Conservation (phyloP, 2,888 invertebrate species). For the Gymnocheta viridis region DNA sequence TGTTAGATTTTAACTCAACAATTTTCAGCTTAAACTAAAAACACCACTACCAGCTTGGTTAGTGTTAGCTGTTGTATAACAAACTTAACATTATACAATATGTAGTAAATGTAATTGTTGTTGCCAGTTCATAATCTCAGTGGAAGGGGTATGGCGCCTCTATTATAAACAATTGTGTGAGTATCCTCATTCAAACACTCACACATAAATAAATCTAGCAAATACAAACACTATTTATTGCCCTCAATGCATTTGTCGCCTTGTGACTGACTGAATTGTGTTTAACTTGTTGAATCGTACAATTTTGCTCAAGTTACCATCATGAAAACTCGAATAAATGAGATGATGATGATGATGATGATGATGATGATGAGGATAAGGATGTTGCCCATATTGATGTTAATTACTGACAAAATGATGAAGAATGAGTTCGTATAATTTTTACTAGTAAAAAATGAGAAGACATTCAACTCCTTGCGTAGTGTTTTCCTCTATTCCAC, state of each 20-base stretch:
- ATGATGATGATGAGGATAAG: conserved; percentile 15
- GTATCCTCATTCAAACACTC: neutral
- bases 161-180: neutral
- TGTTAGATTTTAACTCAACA: neutral
- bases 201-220: neutral
- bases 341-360: neutral
- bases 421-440: conserved; percentile 14
- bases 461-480: conserved; percentile 34
- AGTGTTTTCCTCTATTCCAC: neutral
- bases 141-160: neutral
- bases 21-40: neutral
- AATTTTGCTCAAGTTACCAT: conserved; percentile 44
- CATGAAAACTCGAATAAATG: conserved; percentile 14
- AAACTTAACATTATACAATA: conserved; percentile 8
- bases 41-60: too few relatives aligned
- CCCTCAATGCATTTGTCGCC: conserved; percentile 61
- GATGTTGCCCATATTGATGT: conserved; percentile 7
- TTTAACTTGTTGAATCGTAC: conserved; percentile 72
- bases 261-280: conserved; percentile 52
- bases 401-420: conserved; percentile 37
- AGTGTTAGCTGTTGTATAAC: neutral
- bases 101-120: neutral
- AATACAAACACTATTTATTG: conserved; percentile 49
- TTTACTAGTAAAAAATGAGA: conserved; percentile 32
- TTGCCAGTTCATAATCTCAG: neutral